phyloP scores from a whole-genome alignment of 1,140 invertebrate species.

The Neotoxoptera formosana region DNA sequence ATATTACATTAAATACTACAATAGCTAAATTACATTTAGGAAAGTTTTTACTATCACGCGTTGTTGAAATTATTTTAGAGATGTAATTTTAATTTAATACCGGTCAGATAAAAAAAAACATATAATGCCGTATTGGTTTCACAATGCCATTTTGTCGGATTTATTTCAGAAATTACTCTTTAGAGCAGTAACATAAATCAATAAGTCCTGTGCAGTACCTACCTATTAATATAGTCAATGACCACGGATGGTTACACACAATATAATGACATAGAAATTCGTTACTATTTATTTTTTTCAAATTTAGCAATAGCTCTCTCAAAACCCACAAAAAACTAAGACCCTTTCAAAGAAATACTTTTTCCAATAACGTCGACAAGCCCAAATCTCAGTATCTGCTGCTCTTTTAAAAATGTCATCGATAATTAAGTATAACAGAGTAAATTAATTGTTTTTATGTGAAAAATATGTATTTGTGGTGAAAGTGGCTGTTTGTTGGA shows the following conservation, averaged over 20 bases:
- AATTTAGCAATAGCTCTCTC: not conserved
- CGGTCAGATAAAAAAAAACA: too few species aligned
- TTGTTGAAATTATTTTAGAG: too few species aligned
- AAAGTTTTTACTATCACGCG: too few species aligned
- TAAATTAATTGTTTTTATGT: not conserved
- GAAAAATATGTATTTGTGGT: not conserved
- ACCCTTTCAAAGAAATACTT: not conserved
- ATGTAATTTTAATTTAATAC: too few species aligned
- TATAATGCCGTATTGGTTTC: not conserved
- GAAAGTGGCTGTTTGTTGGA: too few species aligned
- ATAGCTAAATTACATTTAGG: too few species aligned
- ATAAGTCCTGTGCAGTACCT: not conserved
- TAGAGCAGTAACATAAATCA: not conserved
- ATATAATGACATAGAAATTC: not conserved
- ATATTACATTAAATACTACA: too few species aligned
- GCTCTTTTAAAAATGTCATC: not conserved
- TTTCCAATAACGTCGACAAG: not conserved
- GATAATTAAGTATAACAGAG: not conserved
- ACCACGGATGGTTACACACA: not conserved
- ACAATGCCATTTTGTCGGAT: not conserved
- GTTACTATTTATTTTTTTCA: not conserved
- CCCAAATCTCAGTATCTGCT: not conserved
- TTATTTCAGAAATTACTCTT: not conserved
- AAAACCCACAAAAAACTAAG: not conserved
- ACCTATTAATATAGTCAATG: not conserved